Evolutionary conservation across 2,113 vertebrate species (phyloP), one percentile per base, ranked within the genome.

Genomic region (Xiphophorus hellerii): DNA sequence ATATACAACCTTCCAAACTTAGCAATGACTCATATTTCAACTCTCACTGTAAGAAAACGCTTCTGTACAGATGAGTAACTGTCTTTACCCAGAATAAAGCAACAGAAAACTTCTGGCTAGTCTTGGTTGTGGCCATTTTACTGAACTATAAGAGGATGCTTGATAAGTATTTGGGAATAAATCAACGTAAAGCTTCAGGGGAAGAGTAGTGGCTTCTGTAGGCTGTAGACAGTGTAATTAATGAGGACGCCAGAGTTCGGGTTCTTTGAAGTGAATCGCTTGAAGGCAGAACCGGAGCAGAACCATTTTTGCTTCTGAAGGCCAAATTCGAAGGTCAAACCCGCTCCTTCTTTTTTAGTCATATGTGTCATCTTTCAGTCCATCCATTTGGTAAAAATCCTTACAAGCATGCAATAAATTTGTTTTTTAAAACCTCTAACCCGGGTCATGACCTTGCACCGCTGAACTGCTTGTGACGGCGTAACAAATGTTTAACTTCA

Each of bases 391-490:
- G 7, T 22, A 30, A 69, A 54, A 8, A 27, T 28, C 10, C 15
- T 67, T 15, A 60, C 8, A 22, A 66, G 54, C 14, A 70, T 64
- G 29, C 25, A 28, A 10, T 13, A 4, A 48, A 60, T 77, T 66
- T 74, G 8, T 28, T 44, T 72, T 67, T 75, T 70, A 76, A 64
- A 54, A 71, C 61, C 67, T 48, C 12, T 6, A 14, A 51, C 27
- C 3, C 13, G 68, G 44, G 69, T 71, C 42, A 5, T 37, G 83
- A 74, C 72, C 77, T 6, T 17, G 65, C 70, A 72, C 61, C 20
- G 58, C 68, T n/a, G 37, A 22, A 39, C 51, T 17, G n/a, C 85
- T 88, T 88, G 87, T 88, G 87, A 90, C 81, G 31, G 62, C 20
- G 68, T 73, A 74, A 48, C 86, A 66, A 83, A 90, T 87, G 22